phyloP scores from a whole-genome alignment of 37 sponge, comb jelly and placozoan species.

The Oopsacas minuta region DNA sequence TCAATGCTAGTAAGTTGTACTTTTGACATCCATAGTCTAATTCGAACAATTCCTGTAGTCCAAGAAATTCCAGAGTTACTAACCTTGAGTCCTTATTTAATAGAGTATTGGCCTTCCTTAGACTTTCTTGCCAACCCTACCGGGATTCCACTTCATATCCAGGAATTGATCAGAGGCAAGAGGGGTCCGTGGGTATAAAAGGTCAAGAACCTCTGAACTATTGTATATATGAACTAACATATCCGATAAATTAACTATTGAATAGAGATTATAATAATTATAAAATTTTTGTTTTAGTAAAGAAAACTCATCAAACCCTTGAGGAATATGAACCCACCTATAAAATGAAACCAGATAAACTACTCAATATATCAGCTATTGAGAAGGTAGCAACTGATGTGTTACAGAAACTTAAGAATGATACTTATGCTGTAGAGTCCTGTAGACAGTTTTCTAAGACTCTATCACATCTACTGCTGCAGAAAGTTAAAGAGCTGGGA shows the following conservation, averaged over 20 bases:
- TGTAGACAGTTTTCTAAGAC: conserved; percentile 40
- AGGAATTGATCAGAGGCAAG: no score
- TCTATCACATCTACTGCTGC: conserved; percentile 51
- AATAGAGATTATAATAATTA: no score
- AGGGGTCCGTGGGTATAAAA: no score
- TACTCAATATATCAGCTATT: conserved; percentile 39
- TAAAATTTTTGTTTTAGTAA: no score
- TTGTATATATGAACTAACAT: no score
- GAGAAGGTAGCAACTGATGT: conserved; percentile 42
- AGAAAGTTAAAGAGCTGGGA: conserved; percentile 67
- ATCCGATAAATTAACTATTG: no score
- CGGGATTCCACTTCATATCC: not conserved
- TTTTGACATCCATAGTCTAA: no score
- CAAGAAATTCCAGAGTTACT: no score
- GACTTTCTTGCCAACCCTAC: not conserved
- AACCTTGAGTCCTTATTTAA: no score
- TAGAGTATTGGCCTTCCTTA: no score
- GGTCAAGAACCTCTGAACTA: no score
- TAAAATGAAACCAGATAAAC: conserved; percentile 43
- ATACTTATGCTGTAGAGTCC: conserved; percentile 44
- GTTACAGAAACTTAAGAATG: conserved; percentile 48
- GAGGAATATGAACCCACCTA: conserved; percentile 78
- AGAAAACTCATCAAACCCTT: not conserved
- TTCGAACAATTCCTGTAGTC: no score
- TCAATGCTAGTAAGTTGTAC: not conserved